Evolutionary conservation across 1,140 invertebrate genomes (phyloP).

Genomic region (Drosophila nigromelanica): DNA sequence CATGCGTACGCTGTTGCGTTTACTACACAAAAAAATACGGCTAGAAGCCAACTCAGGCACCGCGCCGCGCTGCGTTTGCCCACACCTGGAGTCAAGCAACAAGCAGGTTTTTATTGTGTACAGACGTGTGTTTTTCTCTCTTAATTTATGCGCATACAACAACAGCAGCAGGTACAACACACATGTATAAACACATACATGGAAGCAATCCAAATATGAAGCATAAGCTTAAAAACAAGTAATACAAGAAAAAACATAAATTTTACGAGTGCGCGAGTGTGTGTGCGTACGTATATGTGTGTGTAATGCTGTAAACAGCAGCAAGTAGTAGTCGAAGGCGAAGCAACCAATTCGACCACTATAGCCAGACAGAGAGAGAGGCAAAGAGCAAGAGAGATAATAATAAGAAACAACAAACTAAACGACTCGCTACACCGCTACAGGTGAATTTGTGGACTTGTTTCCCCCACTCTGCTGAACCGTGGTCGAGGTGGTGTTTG

Average conservation of each 20-base stretch:
- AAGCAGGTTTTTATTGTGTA: slow-evolving; percentile 82
- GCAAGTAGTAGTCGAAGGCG: slow-evolving; percentile 39
- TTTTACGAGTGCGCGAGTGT: slow-evolving; percentile 31
- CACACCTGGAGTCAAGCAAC: slow-evolving; percentile 68
- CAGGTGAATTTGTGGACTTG: slow-evolving; percentile 52
- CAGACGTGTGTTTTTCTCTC: slow-evolving; percentile 71
- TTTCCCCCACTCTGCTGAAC: slow-evolving; percentile 18
- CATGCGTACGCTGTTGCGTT: slow-evolving; percentile 16
- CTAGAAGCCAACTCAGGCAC: slow-evolving; percentile 49
- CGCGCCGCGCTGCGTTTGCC: slow-evolving; percentile 50
- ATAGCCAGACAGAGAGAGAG: slow-evolving; percentile 31
- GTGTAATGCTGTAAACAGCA: slow-evolving; percentile 68
- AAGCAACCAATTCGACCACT: slow-evolving; percentile 48
- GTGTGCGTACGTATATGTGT: slow-evolving; percentile 17
- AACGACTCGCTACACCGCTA: slow-evolving; percentile 50
- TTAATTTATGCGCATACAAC: slow-evolving; percentile 75
- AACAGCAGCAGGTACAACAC: slow-evolving; percentile 33
- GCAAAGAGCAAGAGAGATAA: slow-evolving; percentile 23
- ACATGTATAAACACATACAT: slow-evolving; percentile 32
- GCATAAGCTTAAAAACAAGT: slow-evolving; percentile 68
- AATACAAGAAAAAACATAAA: slow-evolving; percentile 79
- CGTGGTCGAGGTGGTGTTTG: slow-evolving; percentile 40
- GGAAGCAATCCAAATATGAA: slow-evolving; percentile 67
- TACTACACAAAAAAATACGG: slow-evolving; percentile 47
- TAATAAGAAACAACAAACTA: slow-evolving; percentile 33